These are phyloP conservation scores for Perodicticus potto DNA, from an alignment of 2,797 vertebrate species.

Conservation along the genomic window DNA sequence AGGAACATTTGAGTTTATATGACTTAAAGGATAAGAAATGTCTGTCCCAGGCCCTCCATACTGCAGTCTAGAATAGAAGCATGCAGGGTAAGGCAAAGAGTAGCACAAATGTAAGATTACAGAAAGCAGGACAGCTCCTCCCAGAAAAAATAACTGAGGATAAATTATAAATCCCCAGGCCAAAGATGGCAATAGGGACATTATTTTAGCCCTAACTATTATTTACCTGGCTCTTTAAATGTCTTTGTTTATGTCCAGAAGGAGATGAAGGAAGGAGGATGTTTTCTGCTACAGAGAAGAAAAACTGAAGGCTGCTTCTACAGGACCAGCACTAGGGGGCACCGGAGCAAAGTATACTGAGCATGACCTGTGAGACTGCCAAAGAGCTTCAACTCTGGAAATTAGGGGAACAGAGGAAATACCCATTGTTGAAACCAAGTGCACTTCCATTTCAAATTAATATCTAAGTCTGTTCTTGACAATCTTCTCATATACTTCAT, in stretches of 20 bases:
- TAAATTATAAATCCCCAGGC: constrained; percentile 48
- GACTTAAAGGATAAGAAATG: constrained; percentile 30
- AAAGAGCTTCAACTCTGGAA: constrained; percentile 71
- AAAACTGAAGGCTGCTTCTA: constrained; percentile 72
- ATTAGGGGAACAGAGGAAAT: constrained; percentile 73
- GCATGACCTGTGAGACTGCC: constrained; percentile 66
- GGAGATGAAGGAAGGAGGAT: constrained; percentile 69
- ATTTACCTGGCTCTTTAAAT: constrained; percentile 74
- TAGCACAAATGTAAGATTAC: not conserved
- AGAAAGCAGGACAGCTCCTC: constrained; percentile 39
- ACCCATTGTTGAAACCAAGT: constrained; percentile 58
- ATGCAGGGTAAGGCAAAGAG: constrained; percentile 34
- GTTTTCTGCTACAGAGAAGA: constrained; percentile 72
- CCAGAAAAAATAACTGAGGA: not conserved
- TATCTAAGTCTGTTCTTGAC: constrained; percentile 60
- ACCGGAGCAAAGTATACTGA: constrained; percentile 72
- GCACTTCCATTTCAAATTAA: constrained; percentile 69
- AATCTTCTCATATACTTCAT: constrained; percentile 19
- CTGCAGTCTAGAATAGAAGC: constrained; percentile 38
- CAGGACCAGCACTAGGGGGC: constrained; percentile 81
- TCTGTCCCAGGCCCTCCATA: not conserved
- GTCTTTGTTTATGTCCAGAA: constrained; percentile 70
- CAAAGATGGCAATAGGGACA: constrained; percentile 43
- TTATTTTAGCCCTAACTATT: constrained; percentile 55
- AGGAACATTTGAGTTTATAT: not conserved